Percentiles rank a stretch among this genome's conserved stretches.
These are phyloP conservation scores for Epirrhoe tristata DNA, from an alignment of 2,888 invertebrate genomes.

Conservation along the genomic window DNA sequence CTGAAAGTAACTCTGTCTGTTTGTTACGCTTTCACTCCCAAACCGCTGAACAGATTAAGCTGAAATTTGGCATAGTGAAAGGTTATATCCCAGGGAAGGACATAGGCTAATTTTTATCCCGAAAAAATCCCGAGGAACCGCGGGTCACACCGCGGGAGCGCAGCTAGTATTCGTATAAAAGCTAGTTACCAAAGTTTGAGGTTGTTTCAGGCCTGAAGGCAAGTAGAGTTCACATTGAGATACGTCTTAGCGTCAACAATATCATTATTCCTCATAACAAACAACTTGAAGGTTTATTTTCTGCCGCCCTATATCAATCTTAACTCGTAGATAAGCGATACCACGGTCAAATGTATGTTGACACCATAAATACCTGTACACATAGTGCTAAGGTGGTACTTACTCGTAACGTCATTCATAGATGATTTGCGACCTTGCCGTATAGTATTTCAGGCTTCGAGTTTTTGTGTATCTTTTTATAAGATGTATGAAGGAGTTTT, in stretches of 20 bases:
- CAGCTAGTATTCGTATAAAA: too few relatives aligned
- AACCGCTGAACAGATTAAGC: too few relatives aligned
- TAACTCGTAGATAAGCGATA: not conserved
- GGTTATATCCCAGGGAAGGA: too few relatives aligned
- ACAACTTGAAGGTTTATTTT: not conserved
- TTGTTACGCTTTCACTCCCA: too few relatives aligned
- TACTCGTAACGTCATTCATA: slow-evolving; percentile 9
- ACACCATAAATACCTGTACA: slow-evolving; percentile 5
- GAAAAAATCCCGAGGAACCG: too few relatives aligned
- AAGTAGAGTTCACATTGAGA: too few relatives aligned
- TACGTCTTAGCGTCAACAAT: too few relatives aligned
- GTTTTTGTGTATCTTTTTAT: slow-evolving; percentile 4
- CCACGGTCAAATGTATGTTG: slow-evolving; percentile 3
- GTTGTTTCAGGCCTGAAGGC: not conserved
- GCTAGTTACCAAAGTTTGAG: too few relatives aligned
- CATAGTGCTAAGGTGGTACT: slow-evolving; percentile 1
- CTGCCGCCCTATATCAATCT: not conserved
- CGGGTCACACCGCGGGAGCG: too few relatives aligned
- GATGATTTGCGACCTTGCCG: slow-evolving; percentile 14
- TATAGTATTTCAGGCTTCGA: slow-evolving; percentile 19
- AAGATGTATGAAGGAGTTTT: not conserved
- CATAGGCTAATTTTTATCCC: too few relatives aligned
- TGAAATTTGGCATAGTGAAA: too few relatives aligned
- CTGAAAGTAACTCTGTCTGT: too few relatives aligned
- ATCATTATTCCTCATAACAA: not conserved